A percentile compares a stretch with the other conserved stretches of the same genome.
phyloP scores from a whole-genome alignment of 2,113 vertebrate species.

The Rafetus swinhoei region DNA sequence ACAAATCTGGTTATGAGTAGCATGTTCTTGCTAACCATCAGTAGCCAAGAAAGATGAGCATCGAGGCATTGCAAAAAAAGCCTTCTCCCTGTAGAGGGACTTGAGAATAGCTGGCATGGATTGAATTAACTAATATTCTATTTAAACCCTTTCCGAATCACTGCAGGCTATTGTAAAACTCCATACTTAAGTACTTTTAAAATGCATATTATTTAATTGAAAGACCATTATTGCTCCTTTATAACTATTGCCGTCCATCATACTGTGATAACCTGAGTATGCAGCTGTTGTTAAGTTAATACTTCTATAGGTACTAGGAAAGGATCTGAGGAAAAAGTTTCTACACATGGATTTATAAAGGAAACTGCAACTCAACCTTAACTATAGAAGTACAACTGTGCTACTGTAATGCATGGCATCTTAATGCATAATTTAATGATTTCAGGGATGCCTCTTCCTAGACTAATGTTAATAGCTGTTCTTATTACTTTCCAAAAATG shows the following conservation, averaged over 20 bases:
- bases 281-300: slow-evolving; percentile 21
- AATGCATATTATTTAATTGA: slow-evolving; percentile 65
- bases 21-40: background rate
- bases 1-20: background rate
- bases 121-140: slow-evolving; percentile 40
- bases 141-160: slow-evolving; percentile 47
- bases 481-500: background rate
- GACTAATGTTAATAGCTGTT: slow-evolving; percentile 25
- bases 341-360: background rate
- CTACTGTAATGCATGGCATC: slow-evolving; percentile 33
- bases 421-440: slow-evolving; percentile 45
- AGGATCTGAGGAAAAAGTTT: slow-evolving; percentile 1
- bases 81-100: slow-evolving; percentile 34
- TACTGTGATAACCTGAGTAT: slow-evolving; percentile 31
- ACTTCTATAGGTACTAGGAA: background rate
- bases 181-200: slow-evolving; percentile 51
- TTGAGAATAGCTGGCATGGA: slow-evolving; percentile 26
- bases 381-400: background rate
- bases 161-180: slow-evolving; percentile 44
- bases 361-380: slow-evolving; percentile 48
- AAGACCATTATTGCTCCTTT: slow-evolving; percentile 44
- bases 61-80: slow-evolving; percentile 9
- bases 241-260: slow-evolving; percentile 30
- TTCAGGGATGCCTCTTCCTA: background rate
- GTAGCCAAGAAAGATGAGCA: background rate